phyloP scores from a whole-genome alignment of 2,113 vertebrate species.

The Urocynchramus pylzowi region DNA sequence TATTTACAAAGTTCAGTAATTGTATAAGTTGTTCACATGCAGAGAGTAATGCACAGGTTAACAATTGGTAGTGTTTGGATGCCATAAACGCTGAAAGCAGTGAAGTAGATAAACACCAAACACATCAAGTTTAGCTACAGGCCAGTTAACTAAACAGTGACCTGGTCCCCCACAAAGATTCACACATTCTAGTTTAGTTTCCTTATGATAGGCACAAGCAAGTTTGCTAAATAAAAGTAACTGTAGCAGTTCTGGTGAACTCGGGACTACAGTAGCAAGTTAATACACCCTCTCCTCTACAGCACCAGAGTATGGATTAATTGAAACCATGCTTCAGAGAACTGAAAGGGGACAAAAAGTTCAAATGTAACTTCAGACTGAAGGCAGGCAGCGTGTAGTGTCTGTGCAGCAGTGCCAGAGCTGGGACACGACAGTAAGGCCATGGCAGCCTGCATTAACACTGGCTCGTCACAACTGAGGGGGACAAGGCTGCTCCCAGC shows the following conservation, averaged over 20 bases:
- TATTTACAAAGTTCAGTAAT: slow-evolving; percentile 79
- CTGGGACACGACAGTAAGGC: slow-evolving; percentile 54
- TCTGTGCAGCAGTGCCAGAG: slow-evolving; percentile 45
- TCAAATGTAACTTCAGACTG: slow-evolving; percentile 23
- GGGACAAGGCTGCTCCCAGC: not conserved
- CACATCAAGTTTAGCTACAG: slow-evolving; percentile 66
- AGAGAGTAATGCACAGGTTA: slow-evolving; percentile 74
- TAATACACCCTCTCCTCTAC: slow-evolving; percentile 62
- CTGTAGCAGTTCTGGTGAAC: slow-evolving; percentile 63
- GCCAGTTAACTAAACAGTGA: slow-evolving; percentile 65
- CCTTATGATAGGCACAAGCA: slow-evolving; percentile 74
- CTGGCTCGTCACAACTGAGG: not conserved
- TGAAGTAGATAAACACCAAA: slow-evolving; percentile 67
- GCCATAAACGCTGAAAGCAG: slow-evolving; percentile 69
- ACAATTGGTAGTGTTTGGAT: slow-evolving; percentile 67
- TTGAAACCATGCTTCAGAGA: slow-evolving; percentile 63
- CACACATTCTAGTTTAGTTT: slow-evolving; percentile 62
- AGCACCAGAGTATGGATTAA: slow-evolving; percentile 64
- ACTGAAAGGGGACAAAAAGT: slow-evolving; percentile 46
- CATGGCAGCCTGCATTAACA: slow-evolving; percentile 56
- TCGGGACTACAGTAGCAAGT: slow-evolving; percentile 47
- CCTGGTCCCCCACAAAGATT: slow-evolving; percentile 61
- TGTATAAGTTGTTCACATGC: slow-evolving; percentile 75
- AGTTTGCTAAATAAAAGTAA: slow-evolving; percentile 58
- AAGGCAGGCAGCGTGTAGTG: slow-evolving; percentile 56